A percentile compares a stretch with the other conserved stretches of the same genome.
Evolutionary conservation across 2,888 invertebrate species (phyloP).

Genomic region (Polydrusus cervinus): DNA sequence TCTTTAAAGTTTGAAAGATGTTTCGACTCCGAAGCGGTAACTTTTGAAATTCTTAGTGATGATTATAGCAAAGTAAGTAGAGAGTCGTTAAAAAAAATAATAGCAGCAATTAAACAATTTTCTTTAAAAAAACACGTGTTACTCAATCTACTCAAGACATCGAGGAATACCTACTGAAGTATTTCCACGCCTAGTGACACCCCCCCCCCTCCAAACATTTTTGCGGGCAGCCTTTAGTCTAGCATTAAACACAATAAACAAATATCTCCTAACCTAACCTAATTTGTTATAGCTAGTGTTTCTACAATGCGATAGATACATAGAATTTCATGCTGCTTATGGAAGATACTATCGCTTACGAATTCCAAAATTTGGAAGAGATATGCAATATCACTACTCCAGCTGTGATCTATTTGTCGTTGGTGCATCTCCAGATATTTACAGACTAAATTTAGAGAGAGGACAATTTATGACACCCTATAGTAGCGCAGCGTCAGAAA

Average conservation of each 20-base stretch:
- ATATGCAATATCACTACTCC: slow-evolving; percentile 91
- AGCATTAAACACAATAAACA: too few relatives aligned
- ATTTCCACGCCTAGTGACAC: too few relatives aligned
- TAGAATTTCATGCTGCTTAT: slow-evolving; percentile 96
- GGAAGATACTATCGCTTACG: slow-evolving; percentile 93
- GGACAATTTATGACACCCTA: slow-evolving; percentile 95
- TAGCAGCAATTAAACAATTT: too few relatives aligned
- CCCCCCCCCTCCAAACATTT: too few relatives aligned
- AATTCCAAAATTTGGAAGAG: slow-evolving; percentile 96
- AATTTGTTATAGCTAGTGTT: slow-evolving; percentile 85
- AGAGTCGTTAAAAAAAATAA: too few relatives aligned
- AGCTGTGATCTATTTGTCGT: slow-evolving; percentile 95
- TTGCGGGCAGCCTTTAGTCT: too few relatives aligned
- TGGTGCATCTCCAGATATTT: slow-evolving; percentile 89
- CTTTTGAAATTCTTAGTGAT: slow-evolving; percentile 93
- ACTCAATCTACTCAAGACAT: too few relatives aligned
- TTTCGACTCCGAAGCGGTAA: slow-evolving; percentile 96
- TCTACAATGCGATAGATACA: slow-evolving; percentile 90
- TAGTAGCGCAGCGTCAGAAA: slow-evolving; percentile 78
- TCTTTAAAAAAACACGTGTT: too few relatives aligned
- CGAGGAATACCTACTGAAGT: too few relatives aligned
- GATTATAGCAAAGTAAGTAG: slow-evolving; percentile 91
- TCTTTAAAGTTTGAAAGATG: slow-evolving; percentile 98
- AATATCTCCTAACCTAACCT: too few relatives aligned
- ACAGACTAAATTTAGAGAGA: slow-evolving; percentile 89